Evolutionary conservation across 2,113 vertebrate genomes (phyloP), one percentile per base, ranked within the genome.

Genomic region (Xenus cinereus): DNA sequence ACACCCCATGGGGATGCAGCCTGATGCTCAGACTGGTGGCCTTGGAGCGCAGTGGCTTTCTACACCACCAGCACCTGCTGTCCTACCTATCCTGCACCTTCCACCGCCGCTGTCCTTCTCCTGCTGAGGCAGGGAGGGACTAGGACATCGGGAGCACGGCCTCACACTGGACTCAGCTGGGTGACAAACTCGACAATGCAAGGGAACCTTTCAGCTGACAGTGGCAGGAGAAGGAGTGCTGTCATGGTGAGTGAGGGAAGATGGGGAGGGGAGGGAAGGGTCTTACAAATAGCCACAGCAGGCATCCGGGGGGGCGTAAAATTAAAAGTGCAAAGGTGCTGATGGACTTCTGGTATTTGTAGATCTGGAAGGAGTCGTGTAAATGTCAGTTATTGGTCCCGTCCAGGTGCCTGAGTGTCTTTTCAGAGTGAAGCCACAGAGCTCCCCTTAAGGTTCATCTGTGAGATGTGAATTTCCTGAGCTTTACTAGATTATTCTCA

Each of bases 121-220:
- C 46, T 62, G 23, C 46, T 50, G 53, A 67, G 37, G 18, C 56
- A 56, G 26, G 14, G 17, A 66, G 20, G 20, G 27, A 60, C 35
- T 0, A 3, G 66, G n/a, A 37, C 41, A 21, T 8, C 1, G 1
- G 46, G n/a, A 73, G 10, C 35, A 10, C 1, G 20, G 63, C n/a
- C 23, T 81, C 3, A 2, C 46, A 4, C 21, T 20, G 30, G 45
- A 41, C 50, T 68, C 33, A n/a, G 59, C 45, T 68, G 12, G 15
- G 12, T 2, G 2, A 28, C 14, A 56, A 62, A n/a, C 46, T 30
- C 6, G 24, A 62, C 53, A 67, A 19, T 0, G 1, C 0, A 1
- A 71, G 43, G 60, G 33, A 90, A 66, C 7, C 4, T 43, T 78
- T 39, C 54, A 53, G 50, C 27, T 57, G 56, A 10, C 24, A 39